These are phyloP conservation scores for Tenthredo livida DNA, from an alignment of 2,888 invertebrate species.

Conservation along the genomic window DNA sequence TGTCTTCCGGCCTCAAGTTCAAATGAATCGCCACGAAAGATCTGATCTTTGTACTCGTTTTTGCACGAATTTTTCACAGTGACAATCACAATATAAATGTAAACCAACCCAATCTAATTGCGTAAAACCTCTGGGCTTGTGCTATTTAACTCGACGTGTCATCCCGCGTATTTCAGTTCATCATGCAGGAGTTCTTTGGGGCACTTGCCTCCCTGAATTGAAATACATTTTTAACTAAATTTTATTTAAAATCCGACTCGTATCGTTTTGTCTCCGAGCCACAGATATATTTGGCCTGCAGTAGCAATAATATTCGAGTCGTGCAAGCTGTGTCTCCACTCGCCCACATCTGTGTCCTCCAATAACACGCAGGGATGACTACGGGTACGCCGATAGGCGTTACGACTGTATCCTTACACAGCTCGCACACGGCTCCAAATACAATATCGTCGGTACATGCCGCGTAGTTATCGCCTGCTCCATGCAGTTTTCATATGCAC, in stretches of 20 bases:
- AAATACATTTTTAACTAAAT: not conserved
- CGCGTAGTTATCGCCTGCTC: constrained; percentile 39
- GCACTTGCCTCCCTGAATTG: not conserved
- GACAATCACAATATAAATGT: not conserved
- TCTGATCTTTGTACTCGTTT: not conserved
- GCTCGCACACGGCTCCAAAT: constrained; percentile 42
- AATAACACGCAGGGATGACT: constrained; percentile 60
- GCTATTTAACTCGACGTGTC: not conserved
- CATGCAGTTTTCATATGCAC: constrained; percentile 45
- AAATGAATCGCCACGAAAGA: not conserved
- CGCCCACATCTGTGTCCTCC: constrained; percentile 59
- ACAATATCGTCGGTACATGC: constrained; percentile 46
- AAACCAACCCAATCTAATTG: not conserved
- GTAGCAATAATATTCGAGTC: constrained; percentile 52
- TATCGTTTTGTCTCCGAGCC: not conserved
- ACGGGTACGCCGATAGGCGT: constrained; percentile 57
- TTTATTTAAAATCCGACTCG: not conserved
- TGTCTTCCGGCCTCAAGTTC: not conserved
- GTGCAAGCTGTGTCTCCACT: constrained; percentile 54
- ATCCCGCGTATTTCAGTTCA: not conserved
- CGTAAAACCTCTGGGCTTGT: not conserved
- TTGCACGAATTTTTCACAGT: not conserved
- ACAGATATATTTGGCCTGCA: constrained; percentile 38
- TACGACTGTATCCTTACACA: constrained; percentile 56
- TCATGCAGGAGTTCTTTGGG: not conserved